A percentile compares a stretch with the other conserved stretches of the same genome.
phyloP scores from a whole-genome alignment of 2,888 invertebrate genomes.

The Polyommatus icarus region DNA sequence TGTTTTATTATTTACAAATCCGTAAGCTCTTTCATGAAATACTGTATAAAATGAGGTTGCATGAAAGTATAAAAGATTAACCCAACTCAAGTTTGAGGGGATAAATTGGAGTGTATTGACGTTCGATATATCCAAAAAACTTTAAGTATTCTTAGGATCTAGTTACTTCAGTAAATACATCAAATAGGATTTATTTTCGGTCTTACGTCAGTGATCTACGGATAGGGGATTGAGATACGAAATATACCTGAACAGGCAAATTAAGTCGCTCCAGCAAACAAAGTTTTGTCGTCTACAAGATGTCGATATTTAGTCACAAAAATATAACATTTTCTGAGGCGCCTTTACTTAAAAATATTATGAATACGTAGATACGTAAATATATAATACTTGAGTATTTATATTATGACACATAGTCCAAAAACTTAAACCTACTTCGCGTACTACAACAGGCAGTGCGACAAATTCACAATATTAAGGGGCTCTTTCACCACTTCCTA shows the following conservation, averaged over 20 bases:
- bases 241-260: background rate
- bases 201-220: background rate
- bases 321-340: background rate
- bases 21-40: conserved; percentile 9
- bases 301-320: background rate
- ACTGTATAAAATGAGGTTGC: conserved; percentile 3
- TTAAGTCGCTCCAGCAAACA: background rate
- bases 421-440: too few relatives aligned
- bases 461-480: too few relatives aligned
- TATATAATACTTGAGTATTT: too few relatives aligned
- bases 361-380: too few relatives aligned
- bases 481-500: too few relatives aligned
- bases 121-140: conserved; percentile 26
- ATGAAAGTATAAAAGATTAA: conserved; percentile 33
- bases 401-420: too few relatives aligned
- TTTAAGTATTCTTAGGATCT: conserved; percentile 16
- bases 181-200: conserved; percentile 14
- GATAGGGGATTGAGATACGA: background rate
- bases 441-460: too few relatives aligned
- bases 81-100: conserved; percentile 32
- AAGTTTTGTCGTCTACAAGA: background rate
- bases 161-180: conserved; percentile 20
- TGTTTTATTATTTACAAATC: background rate
- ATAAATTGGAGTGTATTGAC: conserved; percentile 33
- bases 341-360: background rate